Evolutionary conservation across 2,888 invertebrate genomes (phyloP), one percentile per base, ranked within the genome.

Genomic region (Tuberolachnus salignus): DNA sequence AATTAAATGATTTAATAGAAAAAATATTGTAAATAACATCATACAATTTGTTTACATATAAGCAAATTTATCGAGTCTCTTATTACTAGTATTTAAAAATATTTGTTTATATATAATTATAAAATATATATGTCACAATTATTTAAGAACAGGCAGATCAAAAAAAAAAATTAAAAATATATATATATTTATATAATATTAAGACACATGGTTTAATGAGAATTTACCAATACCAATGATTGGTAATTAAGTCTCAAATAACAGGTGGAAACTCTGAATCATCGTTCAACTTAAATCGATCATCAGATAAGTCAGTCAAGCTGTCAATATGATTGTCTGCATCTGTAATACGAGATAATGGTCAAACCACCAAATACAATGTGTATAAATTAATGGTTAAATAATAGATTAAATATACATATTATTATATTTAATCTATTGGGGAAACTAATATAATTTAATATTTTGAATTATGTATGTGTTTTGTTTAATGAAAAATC

Each of bases 191-290:
- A 44, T 53, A 73, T 57, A 59, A 78, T 66, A 66, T 57, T 14
- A 69, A 59, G 59, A 75, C 19, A 51, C 69, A 67, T 23, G 8
- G n/a, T 74, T 53, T 63, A 53, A 63, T 51, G 49, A 64, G 51
- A 74, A 63, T 16, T 51, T 44, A 34, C 8, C 59, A 61, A 14
- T 34, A 16, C 34, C 9, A 59, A 51, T 59, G 19, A 13, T 73
- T 42, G 13, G 13, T n/a, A 53, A 23, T 1, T 13, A 53, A 61
- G 19, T 75, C 67, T 78, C 69, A 78, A n/a, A 74, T 23, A 44
- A 94, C 91, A 82, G 94, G 94, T 83, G 94, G 94, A 87, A 94
- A 94, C 87, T 94, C 94, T 82, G 89, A 87, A 83, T 92, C 93
- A 87, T 94, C 93, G 85, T 92, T 91, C 86, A 94, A 89, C 85